Evolutionary conservation across 2,888 invertebrate genomes (phyloP), one percentile per base, ranked within the genome.

Genomic region (Gari tellinella): DNA sequence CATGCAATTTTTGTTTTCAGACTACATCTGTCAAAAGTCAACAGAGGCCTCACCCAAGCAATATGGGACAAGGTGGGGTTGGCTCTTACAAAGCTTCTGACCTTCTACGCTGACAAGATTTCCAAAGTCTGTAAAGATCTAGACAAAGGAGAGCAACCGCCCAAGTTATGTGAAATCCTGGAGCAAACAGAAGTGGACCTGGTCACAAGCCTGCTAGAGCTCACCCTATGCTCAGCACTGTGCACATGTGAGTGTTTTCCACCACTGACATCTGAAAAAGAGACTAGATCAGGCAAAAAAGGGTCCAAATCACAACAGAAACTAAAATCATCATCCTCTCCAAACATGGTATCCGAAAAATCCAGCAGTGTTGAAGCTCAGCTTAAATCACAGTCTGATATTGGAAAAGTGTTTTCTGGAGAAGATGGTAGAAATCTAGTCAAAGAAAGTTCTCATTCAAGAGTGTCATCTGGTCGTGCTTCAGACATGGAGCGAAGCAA

Each of bases 21-120:
- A 60, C 14, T 51, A 23, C 76, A 57, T 37, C 64, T 82, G 23
- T 81, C 77, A 14, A 81, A 78, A 55, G 63, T 86, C 26, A 84
- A 86, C 63, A 66, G 78, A 57, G 63, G 68, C 21, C 64, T 82
- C 19, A 77, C 82, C 38, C 78, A 82, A 68, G 56, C 68, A 25
- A 74, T 82, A 48, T 86, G 86, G 86, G 82, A 84, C 61, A 81
- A 64, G 53, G 72, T 75, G 53, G 86, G 86, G 40, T 23, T 55
- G 5, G 67, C 66, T 31, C 49, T 79, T 12, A 67, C 82, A 19
- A 75, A 72, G 17, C 53, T 85, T 21, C 65, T 85, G 1, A 48
- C 52, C 10, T 62, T 74, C 37, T 82, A 74, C 64, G 74, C 81
- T 38, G 52, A 60, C 23, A 78, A 72, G 51, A 49, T 81, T 14